phyloP scores from a whole-genome alignment of 2,888 invertebrate species.

The Megalurothrips usitatus region DNA sequence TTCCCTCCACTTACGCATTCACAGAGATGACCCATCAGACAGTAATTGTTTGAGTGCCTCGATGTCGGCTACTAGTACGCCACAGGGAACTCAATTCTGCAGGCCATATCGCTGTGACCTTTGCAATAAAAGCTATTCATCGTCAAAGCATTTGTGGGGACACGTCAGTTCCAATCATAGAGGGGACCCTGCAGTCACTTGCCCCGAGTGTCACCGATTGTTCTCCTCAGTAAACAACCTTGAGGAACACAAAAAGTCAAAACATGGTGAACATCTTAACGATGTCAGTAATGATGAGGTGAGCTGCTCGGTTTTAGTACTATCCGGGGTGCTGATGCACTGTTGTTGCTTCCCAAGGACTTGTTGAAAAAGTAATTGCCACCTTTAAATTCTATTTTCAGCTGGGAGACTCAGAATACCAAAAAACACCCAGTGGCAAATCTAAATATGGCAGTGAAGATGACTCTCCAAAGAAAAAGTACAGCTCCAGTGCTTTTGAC shows the following conservation, averaged over 20 bases:
- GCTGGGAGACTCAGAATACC: not conserved
- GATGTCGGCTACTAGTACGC: not conserved
- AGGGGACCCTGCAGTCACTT: constrained; percentile 50
- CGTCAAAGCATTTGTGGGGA: constrained; percentile 50
- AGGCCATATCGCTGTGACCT: constrained; percentile 49
- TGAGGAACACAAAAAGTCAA: constrained; percentile 48
- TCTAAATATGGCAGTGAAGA: not conserved
- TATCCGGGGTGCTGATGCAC: not conserved
- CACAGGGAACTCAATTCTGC: constrained; percentile 25
- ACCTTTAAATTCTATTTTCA: not conserved
- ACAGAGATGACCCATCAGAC: constrained; percentile 42
- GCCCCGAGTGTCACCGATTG: constrained; percentile 47
- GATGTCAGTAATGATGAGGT: not conserved
- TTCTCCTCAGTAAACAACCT: constrained; percentile 48
- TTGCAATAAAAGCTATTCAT: constrained; percentile 49
- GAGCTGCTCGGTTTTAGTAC: not conserved
- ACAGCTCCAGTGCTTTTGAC: not conserved
- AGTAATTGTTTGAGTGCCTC: constrained; percentile 17
- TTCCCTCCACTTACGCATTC: constrained; percentile 48
- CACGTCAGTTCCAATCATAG: constrained; percentile 49
- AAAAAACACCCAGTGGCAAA: not conserved
- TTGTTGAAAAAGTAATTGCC: not conserved
- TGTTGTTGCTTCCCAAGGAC: not conserved
- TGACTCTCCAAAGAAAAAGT: not conserved
- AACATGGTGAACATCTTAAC: constrained; percentile 40